Evolutionary conservation across 2,113 vertebrate genomes (phyloP).

Genomic region (Telmatochromis brichardi): DNA sequence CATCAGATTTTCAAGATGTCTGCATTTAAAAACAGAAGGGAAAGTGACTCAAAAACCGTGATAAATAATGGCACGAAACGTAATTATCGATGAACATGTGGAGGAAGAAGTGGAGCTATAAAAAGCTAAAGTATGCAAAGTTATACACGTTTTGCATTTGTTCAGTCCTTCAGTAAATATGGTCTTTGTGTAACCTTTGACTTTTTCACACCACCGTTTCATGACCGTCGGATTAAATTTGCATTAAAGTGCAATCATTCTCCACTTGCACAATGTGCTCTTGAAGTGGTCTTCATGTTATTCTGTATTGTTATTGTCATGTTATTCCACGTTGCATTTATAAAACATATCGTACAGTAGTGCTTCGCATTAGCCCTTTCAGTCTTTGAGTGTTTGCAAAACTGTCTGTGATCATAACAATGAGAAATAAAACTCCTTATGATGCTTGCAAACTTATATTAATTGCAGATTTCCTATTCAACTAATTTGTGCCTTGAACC

Average conservation of each 20-base stretch:
- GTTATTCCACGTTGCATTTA: background rate
- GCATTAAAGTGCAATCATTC: background rate
- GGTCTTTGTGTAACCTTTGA: background rate
- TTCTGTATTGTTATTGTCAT: background rate
- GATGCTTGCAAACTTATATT: background rate
- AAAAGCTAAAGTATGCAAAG: background rate
- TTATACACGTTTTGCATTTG: background rate
- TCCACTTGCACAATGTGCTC: background rate
- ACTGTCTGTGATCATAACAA: background rate
- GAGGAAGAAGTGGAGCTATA: background rate
- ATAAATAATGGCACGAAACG: fast-evolving
- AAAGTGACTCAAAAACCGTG: background rate
- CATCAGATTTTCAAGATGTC: background rate
- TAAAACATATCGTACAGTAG: background rate
- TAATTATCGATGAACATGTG: background rate
- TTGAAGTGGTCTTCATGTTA: background rate
- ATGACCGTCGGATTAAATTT: fast-evolving
- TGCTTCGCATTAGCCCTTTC: background rate
- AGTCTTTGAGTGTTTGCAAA: background rate
- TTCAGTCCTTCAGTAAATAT: background rate
- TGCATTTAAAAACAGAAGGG: fast-evolving
- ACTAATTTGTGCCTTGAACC: background rate
- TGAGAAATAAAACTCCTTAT: background rate
- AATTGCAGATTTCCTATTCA: background rate
- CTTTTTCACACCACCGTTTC: background rate